Evolutionary conservation across 2,888 invertebrate species (phyloP).

Genomic region (Tineola bisselliella): DNA sequence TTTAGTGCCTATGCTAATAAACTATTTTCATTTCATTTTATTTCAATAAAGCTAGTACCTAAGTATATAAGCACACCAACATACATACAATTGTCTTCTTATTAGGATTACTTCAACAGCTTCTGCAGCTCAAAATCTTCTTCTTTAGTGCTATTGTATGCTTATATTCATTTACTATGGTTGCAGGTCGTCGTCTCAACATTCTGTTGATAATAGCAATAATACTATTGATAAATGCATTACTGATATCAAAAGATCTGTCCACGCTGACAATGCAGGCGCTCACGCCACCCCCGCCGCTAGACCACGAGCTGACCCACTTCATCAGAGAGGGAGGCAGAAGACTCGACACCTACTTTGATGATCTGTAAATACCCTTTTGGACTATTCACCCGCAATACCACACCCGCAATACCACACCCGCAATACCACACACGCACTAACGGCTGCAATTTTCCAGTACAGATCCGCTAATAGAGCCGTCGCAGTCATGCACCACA

Average conservation of each 20-base stretch:
- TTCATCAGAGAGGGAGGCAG: slow-evolving; percentile 29
- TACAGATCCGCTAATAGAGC: slow-evolving; percentile 40
- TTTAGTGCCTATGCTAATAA: no score
- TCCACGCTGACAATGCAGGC: slow-evolving; percentile 17
- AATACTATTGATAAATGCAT: not conserved
- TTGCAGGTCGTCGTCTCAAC: not conserved
- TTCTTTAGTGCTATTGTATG: no score
- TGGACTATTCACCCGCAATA: not conserved
- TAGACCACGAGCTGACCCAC: slow-evolving; percentile 30
- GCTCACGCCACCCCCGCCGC: slow-evolving; percentile 24
- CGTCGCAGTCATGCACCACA: slow-evolving; percentile 31
- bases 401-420: no score
- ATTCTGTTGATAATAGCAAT: not conserved
- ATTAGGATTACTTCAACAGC: no score
- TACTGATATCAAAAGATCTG: slow-evolving; percentile 17
- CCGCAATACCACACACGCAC: no score
- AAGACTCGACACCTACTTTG: slow-evolving; percentile 31
- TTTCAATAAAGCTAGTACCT: no score
- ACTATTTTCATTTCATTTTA: no score
- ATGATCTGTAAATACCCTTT: slow-evolving; percentile 32
- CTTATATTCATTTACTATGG: no score
- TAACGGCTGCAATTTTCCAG: no score
- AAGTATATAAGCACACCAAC: no score
- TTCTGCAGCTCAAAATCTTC: no score
- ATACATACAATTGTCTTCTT: no score